These are phyloP conservation scores for Heterochromis multidens DNA, from an alignment of 2,113 vertebrate species.

Conservation along the genomic window DNA sequence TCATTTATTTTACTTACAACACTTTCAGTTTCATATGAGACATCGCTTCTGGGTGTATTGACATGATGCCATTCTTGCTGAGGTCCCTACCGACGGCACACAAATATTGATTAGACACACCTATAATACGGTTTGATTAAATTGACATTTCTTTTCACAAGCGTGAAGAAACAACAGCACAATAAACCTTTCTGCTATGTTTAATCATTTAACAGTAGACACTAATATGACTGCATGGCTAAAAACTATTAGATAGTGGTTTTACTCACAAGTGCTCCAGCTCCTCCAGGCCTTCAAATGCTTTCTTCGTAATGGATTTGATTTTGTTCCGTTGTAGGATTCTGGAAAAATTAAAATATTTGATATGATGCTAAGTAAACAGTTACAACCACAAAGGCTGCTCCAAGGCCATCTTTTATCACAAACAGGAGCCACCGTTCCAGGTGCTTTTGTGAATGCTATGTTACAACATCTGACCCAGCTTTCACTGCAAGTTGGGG, in stretches of 20 bases:
- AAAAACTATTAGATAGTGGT: neutral
- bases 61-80: conserved; percentile 95
- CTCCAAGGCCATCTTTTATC: neutral
- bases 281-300: conserved; percentile 90
- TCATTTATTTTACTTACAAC: conserved; percentile 80
- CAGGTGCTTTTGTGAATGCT: neutral
- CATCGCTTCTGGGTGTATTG: conserved; percentile 90
- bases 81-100: conserved; percentile 80
- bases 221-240: neutral
- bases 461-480: neutral
- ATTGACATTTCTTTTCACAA: neutral
- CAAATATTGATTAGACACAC: conserved; percentile 10
- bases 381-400: neutral
- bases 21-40: conserved; percentile 90
- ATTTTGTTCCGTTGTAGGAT: conserved; percentile 92
- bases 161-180: neutral
- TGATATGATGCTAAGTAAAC: neutral
- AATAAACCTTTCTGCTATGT: neutral
- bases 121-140: neutral
- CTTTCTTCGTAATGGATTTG: conserved; percentile 94
- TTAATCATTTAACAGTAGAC: neutral
- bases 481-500: neutral
- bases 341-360: conserved; percentile 65
- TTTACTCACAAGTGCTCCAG: conserved; percentile 91
- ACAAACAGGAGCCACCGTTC: neutral